These are phyloP conservation scores for Apeltes quadracus DNA, from an alignment of 2,113 vertebrate species.

Conservation along the genomic window DNA sequence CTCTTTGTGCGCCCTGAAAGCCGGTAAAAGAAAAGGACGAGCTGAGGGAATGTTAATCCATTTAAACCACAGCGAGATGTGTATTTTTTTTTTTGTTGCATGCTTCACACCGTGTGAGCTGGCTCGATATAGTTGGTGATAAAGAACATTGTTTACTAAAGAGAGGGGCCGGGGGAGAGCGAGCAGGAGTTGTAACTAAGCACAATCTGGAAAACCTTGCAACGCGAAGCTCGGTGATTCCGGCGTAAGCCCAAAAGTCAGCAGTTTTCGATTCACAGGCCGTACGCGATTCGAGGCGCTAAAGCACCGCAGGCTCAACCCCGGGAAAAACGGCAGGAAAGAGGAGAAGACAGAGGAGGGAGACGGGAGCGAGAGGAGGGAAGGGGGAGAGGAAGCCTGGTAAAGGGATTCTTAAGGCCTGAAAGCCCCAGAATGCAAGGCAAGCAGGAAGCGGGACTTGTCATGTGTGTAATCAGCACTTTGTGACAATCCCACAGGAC, in stretches of 20 bases:
- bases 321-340: constrained; percentile 45
- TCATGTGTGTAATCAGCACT: constrained; percentile 82
- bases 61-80: constrained; percentile 64
- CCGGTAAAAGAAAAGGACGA: constrained; percentile 34
- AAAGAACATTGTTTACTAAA: constrained; percentile 61
- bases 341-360: constrained; percentile 52
- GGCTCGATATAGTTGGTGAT: constrained; percentile 50
- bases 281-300: constrained; percentile 35
- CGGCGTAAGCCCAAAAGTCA: constrained; percentile 70
- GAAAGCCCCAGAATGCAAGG: constrained; percentile 78
- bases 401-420: constrained; percentile 73
- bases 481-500: constrained; percentile 77
- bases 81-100: constrained; percentile 51
- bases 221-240: constrained; percentile 57
- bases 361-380: constrained; percentile 50
- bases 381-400: constrained; percentile 64
- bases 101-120: constrained; percentile 50
- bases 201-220: constrained; percentile 62
- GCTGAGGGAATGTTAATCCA: constrained; percentile 61
- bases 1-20: constrained; percentile 48
- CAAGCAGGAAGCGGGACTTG: constrained; percentile 81
- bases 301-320: constrained; percentile 63
- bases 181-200: constrained; percentile 47
- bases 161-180: background rate
- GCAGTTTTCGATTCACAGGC: constrained; percentile 71